Conservation (phyloP, 92 coral and sea anemone genomes). For the Actinernus sp. region DNA sequence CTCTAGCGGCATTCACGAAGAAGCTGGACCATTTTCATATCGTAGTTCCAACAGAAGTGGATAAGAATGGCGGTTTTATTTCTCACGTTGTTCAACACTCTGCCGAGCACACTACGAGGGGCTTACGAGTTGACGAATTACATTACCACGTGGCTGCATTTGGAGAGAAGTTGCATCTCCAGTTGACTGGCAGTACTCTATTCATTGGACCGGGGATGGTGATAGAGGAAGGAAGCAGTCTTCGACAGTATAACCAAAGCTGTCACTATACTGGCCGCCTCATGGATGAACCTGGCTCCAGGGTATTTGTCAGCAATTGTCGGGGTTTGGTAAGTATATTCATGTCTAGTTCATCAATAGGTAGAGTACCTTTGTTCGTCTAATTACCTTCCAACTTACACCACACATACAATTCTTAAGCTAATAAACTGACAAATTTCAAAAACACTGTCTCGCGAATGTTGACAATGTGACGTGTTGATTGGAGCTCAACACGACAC, state of each 20-base stretch:
- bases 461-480: slow-evolving; percentile 2
- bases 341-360: background rate
- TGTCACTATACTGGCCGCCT: slow-evolving; percentile 90
- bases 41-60: slow-evolving; percentile 65
- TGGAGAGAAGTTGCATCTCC: slow-evolving; percentile 73
- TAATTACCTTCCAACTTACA: slow-evolving; percentile 13
- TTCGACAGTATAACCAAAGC: slow-evolving; percentile 44
- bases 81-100: slow-evolving; percentile 68
- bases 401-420: slow-evolving; percentile 16
- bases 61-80: slow-evolving; percentile 69
- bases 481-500: too few relatives aligned
- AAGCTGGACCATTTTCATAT: slow-evolving; percentile 37
- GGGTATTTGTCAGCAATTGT: slow-evolving; percentile 84
- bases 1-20: slow-evolving; percentile 31
- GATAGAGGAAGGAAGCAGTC: slow-evolving; percentile 39
- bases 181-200: slow-evolving; percentile 45
- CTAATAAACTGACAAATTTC: slow-evolving; percentile 6
- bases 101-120: background rate
- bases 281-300: slow-evolving; percentile 76
- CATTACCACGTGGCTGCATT: slow-evolving; percentile 76
- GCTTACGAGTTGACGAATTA: slow-evolving; percentile 22
- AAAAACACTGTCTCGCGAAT: background rate
- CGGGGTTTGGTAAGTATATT: slow-evolving; percentile 87
- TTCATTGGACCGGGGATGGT: slow-evolving; percentile 79
- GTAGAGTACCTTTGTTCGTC: slow-evolving; percentile 3